These are phyloP conservation scores for Drosophila subquinaria DNA, from an alignment of 2,888 invertebrate species.

Conservation along the genomic window DNA sequence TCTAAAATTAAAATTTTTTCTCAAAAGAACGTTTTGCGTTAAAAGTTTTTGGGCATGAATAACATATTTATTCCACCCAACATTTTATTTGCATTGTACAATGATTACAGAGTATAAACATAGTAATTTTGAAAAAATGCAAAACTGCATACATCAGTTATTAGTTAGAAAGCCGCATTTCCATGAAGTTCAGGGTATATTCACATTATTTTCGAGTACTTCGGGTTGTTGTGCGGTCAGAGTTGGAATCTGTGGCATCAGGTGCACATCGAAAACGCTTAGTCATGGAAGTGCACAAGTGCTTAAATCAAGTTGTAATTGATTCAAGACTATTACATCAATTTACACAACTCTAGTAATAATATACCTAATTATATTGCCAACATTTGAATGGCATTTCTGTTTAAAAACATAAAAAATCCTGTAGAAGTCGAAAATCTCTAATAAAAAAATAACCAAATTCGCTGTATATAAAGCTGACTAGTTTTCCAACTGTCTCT, in stretches of 20 bases:
- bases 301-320: slow-evolving; percentile 9
- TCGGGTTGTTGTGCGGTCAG: slow-evolving; percentile 3
- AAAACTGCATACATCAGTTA: background rate
- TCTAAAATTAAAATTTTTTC: no score
- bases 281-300: slow-evolving; percentile 2
- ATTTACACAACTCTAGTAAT: background rate
- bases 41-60: no score
- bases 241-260: slow-evolving; percentile 16
- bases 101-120: no score
- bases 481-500: slow-evolving; percentile 17
- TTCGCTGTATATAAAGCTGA: background rate
- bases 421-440: background rate
- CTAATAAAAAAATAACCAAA: background rate
- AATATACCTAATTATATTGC: background rate
- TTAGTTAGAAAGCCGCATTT: background rate
- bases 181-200: background rate
- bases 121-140: no score
- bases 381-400: background rate
- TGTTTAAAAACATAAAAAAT: background rate
- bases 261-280: slow-evolving; percentile 22
- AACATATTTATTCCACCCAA: no score
- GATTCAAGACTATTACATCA: background rate
- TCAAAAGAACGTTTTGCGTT: no score
- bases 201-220: background rate
- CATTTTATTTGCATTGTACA: no score